Base-by-base conservation (phyloP, 2,113 vertebrate genomes). In the Gambusia holbrooki region DNA sequence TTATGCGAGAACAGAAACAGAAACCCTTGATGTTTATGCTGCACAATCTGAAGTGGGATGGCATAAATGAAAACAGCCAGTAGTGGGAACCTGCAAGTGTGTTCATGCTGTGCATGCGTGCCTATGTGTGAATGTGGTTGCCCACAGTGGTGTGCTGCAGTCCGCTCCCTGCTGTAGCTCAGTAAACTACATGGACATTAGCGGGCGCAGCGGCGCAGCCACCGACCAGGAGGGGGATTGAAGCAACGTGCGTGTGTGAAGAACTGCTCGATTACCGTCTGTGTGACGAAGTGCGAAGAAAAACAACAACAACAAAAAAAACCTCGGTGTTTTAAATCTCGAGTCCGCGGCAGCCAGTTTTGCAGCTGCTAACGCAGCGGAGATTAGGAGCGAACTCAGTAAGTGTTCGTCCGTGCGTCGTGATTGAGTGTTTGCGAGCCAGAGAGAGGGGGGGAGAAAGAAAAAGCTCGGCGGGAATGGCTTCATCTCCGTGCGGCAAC, bases 401-500 rank as follows among this genome's bases (percentile, higher is more conserved):
- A n/a, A n/a, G 40, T 76, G 30, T 37, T 33, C 22, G 19, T 30
- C 22, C 76, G 79, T 66, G 83, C 80, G 66, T 84, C 77, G 77
- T 83, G 71, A 64, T 82, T 76, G 80, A 62, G 87, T 63, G 48
- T 58, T 33, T 40, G 40, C 65, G 76, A 35, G 63, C 32, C 63
- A 66, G 64, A 25, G 19, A 28, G 4, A 10, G 9, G 37, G 14
- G n/a, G 35, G n/a, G 62, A 9, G 29, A 35, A 66, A 66, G 37
- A 40, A 15, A 76, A 66, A 83, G 84, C 85, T 88, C 83, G 89
- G 92, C 93, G 91, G 93, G 94, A 94, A 98, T 98, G 97, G 97
- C 97, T 92, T 95, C 96, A 84, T 95, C 95, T 93, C 94, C 95
- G 79, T 93, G 95, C 88, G 90, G 93, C 66, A 93, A 95, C 89